Percentiles rank a stretch among this genome's conserved stretches.
Conservation (phyloP, 2,797 vertebrate species). For the Tympanoctomys barrerae region DNA sequence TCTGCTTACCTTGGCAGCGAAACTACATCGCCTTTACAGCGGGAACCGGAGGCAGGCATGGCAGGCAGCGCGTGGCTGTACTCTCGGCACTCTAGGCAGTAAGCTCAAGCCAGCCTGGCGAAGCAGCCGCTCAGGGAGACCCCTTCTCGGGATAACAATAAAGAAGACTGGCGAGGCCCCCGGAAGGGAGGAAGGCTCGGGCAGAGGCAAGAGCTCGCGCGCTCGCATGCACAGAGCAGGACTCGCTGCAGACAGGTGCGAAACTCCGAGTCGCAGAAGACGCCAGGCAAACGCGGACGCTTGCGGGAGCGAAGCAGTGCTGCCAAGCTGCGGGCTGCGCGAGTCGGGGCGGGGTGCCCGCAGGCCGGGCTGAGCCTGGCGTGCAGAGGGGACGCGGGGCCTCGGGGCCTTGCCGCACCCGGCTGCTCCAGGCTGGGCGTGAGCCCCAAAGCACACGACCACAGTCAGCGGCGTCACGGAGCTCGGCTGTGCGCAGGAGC, state of each 20-base stretch:
- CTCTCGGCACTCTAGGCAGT: background rate
- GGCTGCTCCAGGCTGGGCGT: too few species aligned
- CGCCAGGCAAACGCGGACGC: background rate
- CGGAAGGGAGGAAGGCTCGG: background rate
- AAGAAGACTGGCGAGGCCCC: background rate
- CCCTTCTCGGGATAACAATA: background rate
- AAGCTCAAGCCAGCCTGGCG: background rate
- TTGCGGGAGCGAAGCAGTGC: too few species aligned
- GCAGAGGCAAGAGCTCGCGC: too few species aligned
- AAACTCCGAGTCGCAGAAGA: background rate
- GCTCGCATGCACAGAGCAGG: background rate
- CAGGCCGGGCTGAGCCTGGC: too few species aligned
- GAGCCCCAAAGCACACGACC: too few species aligned
- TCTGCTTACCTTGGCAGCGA: background rate
- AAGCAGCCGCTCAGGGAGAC: background rate
- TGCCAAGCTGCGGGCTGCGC: too few species aligned
- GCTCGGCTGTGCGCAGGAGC: too few species aligned
- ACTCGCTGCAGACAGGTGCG: background rate
- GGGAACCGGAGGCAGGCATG: background rate
- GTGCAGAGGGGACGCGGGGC: too few species aligned
- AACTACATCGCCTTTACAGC: background rate
- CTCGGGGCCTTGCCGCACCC: too few species aligned
- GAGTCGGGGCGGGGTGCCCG: too few species aligned
- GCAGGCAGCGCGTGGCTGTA: background rate
- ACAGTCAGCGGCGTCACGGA: too few species aligned